Conservation (phyloP, 2,113 vertebrate genomes). For the Budorcas taxicolor region DNA sequence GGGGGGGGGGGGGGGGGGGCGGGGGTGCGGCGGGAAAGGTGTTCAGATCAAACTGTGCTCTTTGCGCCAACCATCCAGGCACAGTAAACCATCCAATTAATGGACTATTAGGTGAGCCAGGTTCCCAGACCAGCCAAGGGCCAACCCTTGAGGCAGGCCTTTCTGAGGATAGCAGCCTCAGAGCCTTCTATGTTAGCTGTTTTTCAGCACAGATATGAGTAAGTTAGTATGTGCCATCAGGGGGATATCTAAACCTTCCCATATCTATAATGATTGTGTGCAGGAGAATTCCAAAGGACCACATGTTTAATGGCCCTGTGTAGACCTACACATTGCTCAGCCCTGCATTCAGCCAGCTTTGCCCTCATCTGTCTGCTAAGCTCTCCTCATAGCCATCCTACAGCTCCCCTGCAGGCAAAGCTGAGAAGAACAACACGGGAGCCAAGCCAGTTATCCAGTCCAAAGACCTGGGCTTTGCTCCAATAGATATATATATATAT, state of each 20-base stretch:
- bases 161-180: not conserved
- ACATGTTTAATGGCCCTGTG: rapidly evolving
- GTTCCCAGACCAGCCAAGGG: not conserved
- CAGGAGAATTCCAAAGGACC: not conserved
- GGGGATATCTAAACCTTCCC: not conserved
- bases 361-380: not conserved
- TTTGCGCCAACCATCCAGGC: not conserved
- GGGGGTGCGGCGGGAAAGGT: rapidly evolving
- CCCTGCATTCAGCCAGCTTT: not conserved
- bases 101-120: not conserved
- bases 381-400: not conserved
- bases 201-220: not conserved
- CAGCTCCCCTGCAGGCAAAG: not conserved
- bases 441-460: not conserved
- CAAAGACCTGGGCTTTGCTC: not conserved
- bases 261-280: not conserved
- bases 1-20: too few species aligned
- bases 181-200: not conserved
- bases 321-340: too few species aligned
- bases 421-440: not conserved
- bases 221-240: not conserved
- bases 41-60: not conserved
- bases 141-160: not conserved
- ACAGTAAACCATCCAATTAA: not conserved
- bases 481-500: not conserved